A percentile compares a stretch with the other conserved stretches of the same genome.
These are phyloP conservation scores for Xiphophorus hellerii DNA, from an alignment of 2,113 vertebrate genomes.

Conservation along the genomic window DNA sequence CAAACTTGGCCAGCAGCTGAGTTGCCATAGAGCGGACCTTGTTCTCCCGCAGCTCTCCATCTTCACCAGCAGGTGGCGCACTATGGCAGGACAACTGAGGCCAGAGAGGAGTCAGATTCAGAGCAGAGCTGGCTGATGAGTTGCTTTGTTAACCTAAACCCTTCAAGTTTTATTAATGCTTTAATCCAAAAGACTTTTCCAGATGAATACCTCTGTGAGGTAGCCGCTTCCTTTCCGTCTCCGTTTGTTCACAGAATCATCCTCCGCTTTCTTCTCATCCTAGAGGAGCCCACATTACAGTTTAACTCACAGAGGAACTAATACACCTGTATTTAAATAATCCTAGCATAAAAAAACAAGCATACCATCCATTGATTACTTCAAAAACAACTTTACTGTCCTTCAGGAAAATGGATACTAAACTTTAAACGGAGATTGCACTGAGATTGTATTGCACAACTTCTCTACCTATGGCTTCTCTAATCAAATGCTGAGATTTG, in stretches of 20 bases:
- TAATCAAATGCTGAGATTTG: background rate
- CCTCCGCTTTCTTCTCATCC: conserved; percentile 85
- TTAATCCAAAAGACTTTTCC: background rate
- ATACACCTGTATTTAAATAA: background rate
- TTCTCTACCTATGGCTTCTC: background rate
- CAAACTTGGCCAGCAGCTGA: conserved; percentile 93
- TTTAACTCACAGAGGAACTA: background rate
- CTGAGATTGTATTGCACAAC: background rate
- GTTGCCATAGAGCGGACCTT: conserved; percentile 95
- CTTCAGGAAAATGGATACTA: too few species aligned
- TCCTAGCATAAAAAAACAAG: background rate
- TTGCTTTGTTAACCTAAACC: background rate
- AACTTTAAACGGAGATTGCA: background rate
- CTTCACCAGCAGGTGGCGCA: conserved; percentile 75
- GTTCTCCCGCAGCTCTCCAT: conserved; percentile 84
- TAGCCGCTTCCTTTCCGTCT: conserved; percentile 83
- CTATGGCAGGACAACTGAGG: conserved; percentile 80
- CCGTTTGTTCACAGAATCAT: conserved; percentile 88
- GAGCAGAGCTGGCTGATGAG: background rate
- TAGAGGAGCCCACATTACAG: conserved; percentile 46
- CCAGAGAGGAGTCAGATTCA: background rate
- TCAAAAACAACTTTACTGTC: background rate
- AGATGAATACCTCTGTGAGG: conserved; percentile 84
- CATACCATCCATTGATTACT: background rate
- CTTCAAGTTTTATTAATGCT: too few species aligned